Conservation (phyloP, 2,888 invertebrate genomes). For the Metopia argyrocephala region DNA sequence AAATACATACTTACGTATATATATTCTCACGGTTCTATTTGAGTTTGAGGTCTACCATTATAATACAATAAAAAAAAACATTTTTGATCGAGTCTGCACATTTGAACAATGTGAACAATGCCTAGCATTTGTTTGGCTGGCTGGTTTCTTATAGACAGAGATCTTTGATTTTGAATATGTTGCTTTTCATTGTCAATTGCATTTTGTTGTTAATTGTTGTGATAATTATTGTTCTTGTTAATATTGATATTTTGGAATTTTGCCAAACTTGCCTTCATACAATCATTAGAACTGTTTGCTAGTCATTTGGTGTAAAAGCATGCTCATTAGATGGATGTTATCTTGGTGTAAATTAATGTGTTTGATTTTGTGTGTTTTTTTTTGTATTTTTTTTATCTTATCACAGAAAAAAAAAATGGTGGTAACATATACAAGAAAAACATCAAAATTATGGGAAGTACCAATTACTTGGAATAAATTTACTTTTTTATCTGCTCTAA, state of each 20-base stretch:
- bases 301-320: constrained; percentile 7
- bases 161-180: constrained; percentile 10
- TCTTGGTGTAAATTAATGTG: constrained; percentile 34
- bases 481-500: no score
- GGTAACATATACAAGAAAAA: background rate
- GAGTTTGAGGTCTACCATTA: constrained; percentile 5
- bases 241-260: constrained; percentile 42
- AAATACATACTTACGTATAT: constrained; percentile 7
- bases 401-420: constrained; percentile 7
- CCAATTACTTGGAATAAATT: background rate
- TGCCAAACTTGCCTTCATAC: constrained; percentile 45
- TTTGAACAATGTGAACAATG: background rate
- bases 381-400: constrained; percentile 33
- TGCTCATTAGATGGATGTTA: constrained; percentile 39
- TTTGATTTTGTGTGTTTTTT: constrained; percentile 20
- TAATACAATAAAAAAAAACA: background rate
- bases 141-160: background rate
- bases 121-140: constrained; percentile 4
- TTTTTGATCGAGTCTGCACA: constrained; percentile 14
- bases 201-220: constrained; percentile 15
- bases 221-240: constrained; percentile 3
- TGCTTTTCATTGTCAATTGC: constrained; percentile 57
- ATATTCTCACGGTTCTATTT: constrained; percentile 57
- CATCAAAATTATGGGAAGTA: background rate
- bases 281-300: background rate